Evolutionary conservation across 2,888 invertebrate species (phyloP).

Genomic region (Perdita meconis): DNA sequence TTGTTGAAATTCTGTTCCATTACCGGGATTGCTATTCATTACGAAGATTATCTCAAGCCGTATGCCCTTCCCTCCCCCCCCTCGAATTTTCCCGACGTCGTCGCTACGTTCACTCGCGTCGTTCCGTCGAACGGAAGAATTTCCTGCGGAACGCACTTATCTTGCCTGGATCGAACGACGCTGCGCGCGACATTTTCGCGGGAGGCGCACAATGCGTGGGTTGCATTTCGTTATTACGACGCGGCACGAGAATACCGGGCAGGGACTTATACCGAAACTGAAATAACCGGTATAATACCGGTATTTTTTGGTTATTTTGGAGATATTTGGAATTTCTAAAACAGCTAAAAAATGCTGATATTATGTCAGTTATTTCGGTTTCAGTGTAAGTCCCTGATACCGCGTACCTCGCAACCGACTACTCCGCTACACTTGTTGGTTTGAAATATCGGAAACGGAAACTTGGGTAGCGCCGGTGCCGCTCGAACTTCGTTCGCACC

Average conservation of each 20-base stretch:
- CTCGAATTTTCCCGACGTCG: background rate
- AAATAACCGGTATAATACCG: too few species aligned
- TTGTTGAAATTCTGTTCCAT: conserved; percentile 5
- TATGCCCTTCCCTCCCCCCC: background rate
- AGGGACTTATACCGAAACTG: too few species aligned
- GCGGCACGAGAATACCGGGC: conserved; percentile 19
- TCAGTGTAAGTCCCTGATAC: too few species aligned
- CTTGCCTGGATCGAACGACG: background rate
- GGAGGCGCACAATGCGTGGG: background rate
- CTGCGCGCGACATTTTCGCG: conserved; percentile 4
- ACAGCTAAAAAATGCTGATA: too few species aligned
- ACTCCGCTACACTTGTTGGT: conserved; percentile 41
- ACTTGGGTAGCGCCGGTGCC: conserved; percentile 31
- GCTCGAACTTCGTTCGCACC: conserved; percentile 69
- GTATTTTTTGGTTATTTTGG: too few species aligned
- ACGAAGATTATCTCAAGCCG: conserved; percentile 1
- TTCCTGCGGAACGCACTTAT: background rate
- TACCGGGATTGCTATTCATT: conserved; percentile 3
- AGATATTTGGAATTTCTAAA: too few species aligned
- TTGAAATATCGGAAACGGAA: conserved; percentile 60
- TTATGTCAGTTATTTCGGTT: too few species aligned
- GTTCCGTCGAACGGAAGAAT: background rate
- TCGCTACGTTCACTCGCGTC: background rate
- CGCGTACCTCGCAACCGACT: too few species aligned
- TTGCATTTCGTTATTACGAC: conserved; percentile 7